Evolutionary conservation across 2,797 vertebrate species (phyloP), one percentile per base, ranked within the genome.

Genomic region (Falco cherrug): DNA sequence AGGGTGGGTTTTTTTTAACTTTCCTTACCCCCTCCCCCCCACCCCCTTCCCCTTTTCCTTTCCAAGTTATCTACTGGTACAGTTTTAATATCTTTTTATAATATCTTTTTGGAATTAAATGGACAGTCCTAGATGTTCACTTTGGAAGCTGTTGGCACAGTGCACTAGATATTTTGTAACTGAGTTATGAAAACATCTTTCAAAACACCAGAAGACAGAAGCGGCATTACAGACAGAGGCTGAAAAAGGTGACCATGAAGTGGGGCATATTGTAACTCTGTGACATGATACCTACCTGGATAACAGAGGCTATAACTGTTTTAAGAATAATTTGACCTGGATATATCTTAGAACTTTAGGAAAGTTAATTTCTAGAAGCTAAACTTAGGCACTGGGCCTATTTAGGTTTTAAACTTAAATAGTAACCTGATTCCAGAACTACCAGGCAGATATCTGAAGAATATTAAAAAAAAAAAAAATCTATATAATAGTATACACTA

Each of bases 151-250:
- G 14, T 19, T 83, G 45, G 8, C 16, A 18, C 22, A 63, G 3
- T 6, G n/a, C 16, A 5, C 11, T 33, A 70, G 29, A 24, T 71
- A 31, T 37, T 71, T 12, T 51, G 6, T 37, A 64, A 76, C 71
- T 15, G 11, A 47, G 8, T 56, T 45, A 39, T 14, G 18, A 68
- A 87, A 87, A 54, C 8, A 9, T 8, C 4, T 75, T 82, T 71
- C 26, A 60, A 54, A 54, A 37, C 1, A 1, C 24, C 37, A 48
- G n/a, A 83, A 61, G 19, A 69, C 37, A 92, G 13, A 19, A 69
- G 4, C 14, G 85, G 8, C 5, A 0, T 47, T 54, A 68, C 0
- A 0, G 19, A 18, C 35, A 47, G 6, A 43, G 11, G 8, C 10
- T 37, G 28, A 29, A 68, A 88, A 68, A 70, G 16, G 14, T 33